Conservation (phyloP, 2,113 vertebrate genomes). For the Gracilinanus agilis region DNA sequence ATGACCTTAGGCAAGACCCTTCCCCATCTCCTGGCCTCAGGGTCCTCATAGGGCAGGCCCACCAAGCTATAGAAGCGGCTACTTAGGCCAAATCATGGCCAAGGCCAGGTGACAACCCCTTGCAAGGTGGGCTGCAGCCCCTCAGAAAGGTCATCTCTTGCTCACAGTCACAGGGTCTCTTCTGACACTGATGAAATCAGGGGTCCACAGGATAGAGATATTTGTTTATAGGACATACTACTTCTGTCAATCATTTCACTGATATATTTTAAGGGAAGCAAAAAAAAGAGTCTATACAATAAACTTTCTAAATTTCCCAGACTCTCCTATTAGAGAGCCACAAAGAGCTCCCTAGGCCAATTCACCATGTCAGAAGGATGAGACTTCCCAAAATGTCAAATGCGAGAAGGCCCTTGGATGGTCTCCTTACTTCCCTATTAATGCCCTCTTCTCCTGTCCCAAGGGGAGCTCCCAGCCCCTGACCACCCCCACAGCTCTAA, state of each 20-base stretch:
- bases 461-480: too few relatives aligned
- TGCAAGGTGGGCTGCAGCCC: not conserved
- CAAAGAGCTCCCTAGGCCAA: not conserved
- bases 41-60: too few relatives aligned
- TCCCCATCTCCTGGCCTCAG: too few relatives aligned
- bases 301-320: not conserved
- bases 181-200: not conserved
- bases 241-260: not conserved
- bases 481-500: not conserved
- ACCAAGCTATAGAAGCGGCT: too few relatives aligned
- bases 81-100: too few relatives aligned
- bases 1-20: not conserved
- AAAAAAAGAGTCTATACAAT: constrained; percentile 13
- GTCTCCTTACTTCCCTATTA: not conserved
- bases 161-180: too few relatives aligned
- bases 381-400: not conserved
- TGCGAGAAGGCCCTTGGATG: not conserved
- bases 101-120: too few relatives aligned
- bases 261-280: not conserved
- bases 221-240: not conserved
- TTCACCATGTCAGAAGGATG: not conserved
- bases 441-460: not conserved
- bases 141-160: too few relatives aligned
- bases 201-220: not conserved
- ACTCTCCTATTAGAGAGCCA: not conserved